Percentiles rank a stretch among this genome's conserved stretches.
These are phyloP conservation scores for Cassiopea andromeda DNA, from an alignment of 30 jellyfish, hydroid and myxozoan genomes.

Conservation along the genomic window DNA sequence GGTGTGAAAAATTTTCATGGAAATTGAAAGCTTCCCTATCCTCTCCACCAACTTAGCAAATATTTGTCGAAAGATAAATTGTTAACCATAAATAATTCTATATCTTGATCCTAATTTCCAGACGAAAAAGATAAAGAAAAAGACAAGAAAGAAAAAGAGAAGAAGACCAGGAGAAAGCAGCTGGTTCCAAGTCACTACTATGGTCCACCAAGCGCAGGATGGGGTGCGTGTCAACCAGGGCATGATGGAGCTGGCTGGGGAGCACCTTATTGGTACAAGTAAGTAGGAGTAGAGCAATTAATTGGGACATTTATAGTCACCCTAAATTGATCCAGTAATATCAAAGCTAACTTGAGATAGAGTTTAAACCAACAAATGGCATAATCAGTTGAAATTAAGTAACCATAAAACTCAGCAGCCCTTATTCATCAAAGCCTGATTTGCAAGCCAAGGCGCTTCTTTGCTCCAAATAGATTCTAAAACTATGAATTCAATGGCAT, in stretches of 20 bases:
- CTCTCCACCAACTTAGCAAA: no score
- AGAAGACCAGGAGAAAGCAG: constrained; percentile 54
- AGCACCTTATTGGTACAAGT: constrained; percentile 99
- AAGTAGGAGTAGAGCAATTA: constrained; percentile 45
- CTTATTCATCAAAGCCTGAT: constrained; percentile 42
- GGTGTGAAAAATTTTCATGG: no score
- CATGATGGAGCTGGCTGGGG: constrained; percentile 99
- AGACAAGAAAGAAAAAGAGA: constrained; percentile 53
- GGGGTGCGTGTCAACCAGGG: constrained; percentile 99
- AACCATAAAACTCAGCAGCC: constrained; percentile 24
- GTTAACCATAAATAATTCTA: not conserved
- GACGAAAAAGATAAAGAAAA: constrained; percentile 59
- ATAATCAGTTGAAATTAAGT: not conserved
- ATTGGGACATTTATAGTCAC: constrained; percentile 7
- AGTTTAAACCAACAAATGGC: not conserved
- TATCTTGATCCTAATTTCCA: not conserved
- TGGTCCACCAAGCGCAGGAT: constrained; percentile 99
- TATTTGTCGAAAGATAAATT: no score
- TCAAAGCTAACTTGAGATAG: not conserved
- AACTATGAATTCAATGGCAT: not conserved
- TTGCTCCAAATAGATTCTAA: not conserved
- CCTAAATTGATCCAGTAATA: not conserved
- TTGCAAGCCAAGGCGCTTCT: not conserved
- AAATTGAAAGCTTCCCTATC: no score
- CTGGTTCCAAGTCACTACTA: constrained; percentile 91